Evolutionary conservation across 2,113 vertebrate species (phyloP).

Genomic region (Candoia aspera): DNA sequence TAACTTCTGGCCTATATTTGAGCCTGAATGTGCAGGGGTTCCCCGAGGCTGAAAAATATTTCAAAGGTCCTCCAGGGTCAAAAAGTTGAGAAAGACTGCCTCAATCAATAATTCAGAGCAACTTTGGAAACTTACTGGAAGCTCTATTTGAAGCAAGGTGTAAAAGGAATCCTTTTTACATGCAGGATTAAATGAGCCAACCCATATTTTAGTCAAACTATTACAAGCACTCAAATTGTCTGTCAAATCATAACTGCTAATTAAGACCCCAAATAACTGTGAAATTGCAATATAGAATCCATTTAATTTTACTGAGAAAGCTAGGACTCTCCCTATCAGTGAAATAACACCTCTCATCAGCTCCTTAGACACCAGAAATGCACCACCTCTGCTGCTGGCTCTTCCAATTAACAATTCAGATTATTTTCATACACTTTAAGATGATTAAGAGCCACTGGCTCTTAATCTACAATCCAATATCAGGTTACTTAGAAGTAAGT

Average conservation of each 20-base stretch:
- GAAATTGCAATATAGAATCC: conserved; percentile 64
- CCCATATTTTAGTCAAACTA: conserved; percentile 28
- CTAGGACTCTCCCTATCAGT: conserved; percentile 45
- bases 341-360: conserved; percentile 59
- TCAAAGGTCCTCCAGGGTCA: neutral
- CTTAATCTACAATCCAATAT: neutral
- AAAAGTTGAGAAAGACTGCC: neutral
- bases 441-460: conserved; percentile 27
- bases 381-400: conserved; percentile 38
- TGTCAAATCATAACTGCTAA: conserved; percentile 64
- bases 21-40: neutral
- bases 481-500: neutral
- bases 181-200: conserved; percentile 23
- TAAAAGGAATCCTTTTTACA: conserved; percentile 3
- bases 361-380: conserved; percentile 36
- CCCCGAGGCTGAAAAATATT: too few relatives aligned
- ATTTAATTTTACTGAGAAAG: conserved; percentile 58
- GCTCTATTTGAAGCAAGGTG: neutral
- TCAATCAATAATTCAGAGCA: neutral
- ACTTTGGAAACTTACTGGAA: neutral
- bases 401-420: conserved; percentile 54
- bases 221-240: conserved; percentile 51
- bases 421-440: conserved; percentile 43
- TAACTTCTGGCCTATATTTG: neutral
- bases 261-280: conserved; percentile 66